These are phyloP conservation scores for Recurvirostra avosetta DNA, from an alignment of 2,113 vertebrate genomes.

Conservation along the genomic window DNA sequence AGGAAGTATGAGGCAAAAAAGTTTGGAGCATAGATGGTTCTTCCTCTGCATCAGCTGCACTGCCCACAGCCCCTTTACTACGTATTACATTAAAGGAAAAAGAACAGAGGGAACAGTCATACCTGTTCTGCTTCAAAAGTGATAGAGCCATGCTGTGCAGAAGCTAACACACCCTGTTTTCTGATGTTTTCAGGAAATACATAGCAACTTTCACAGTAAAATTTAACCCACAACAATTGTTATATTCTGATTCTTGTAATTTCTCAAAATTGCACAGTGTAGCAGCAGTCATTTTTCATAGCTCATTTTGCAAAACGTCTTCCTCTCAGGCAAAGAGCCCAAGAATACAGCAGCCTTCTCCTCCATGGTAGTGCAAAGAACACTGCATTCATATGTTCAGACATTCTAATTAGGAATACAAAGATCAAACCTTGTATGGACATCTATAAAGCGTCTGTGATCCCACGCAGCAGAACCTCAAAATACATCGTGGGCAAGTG, in stretches of 20 bases:
- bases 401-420: not conserved
- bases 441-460: slow-evolving; percentile 78
- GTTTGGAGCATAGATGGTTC: not conserved
- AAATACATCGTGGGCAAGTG: slow-evolving; percentile 89
- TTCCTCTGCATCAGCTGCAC: not conserved
- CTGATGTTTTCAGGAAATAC: not conserved
- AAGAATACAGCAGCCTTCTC: not conserved
- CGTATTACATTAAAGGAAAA: not conserved
- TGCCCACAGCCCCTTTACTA: not conserved
- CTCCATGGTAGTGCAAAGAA: not conserved
- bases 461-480: slow-evolving; percentile 88
- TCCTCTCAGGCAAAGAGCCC: not conserved
- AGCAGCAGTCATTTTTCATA: not conserved
- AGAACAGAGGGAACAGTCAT: not conserved
- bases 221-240: not conserved
- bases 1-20: not conserved
- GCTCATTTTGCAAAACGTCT: not conserved
- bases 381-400: not conserved
- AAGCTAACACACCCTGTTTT: not conserved
- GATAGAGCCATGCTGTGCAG: not conserved
- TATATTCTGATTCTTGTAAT: not conserved
- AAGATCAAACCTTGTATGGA: slow-evolving; percentile 75
- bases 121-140: not conserved
- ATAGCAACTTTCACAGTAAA: not conserved
- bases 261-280: not conserved